Evolutionary conservation across 2,797 vertebrate species (phyloP).

Genomic region (Acanthurus leucopareius): DNA sequence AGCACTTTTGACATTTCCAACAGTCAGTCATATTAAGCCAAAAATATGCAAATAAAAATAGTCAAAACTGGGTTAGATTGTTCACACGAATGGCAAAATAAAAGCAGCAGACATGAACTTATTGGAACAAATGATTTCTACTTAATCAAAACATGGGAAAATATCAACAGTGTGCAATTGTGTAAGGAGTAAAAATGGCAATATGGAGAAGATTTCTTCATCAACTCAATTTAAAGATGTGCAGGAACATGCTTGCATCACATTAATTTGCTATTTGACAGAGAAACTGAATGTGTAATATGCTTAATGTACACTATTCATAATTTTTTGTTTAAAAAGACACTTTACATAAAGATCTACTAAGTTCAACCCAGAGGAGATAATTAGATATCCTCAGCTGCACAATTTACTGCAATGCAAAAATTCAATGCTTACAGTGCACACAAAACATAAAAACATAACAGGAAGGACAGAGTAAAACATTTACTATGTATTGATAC

Average conservation of each 20-base stretch:
- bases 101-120: constrained; percentile 20
- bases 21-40: constrained; percentile 49
- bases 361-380: constrained; percentile 15
- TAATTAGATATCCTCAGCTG: constrained; percentile 29
- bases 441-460: constrained; percentile 14
- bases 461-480: neutral
- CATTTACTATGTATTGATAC: neutral
- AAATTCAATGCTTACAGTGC: constrained; percentile 2
- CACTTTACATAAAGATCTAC: constrained; percentile 33
- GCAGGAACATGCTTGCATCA: neutral
- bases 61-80: constrained; percentile 42
- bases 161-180: neutral
- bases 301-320: constrained; percentile 27
- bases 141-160: neutral
- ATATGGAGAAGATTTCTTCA: neutral
- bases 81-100: constrained; percentile 32
- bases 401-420: neutral
- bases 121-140: constrained; percentile 8
- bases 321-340: constrained; percentile 34
- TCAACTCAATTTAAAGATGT: neutral
- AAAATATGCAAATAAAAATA: constrained; percentile 54
- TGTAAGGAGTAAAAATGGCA: neutral
- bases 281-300: constrained; percentile 2
- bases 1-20: constrained; percentile 60
- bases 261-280: neutral